phyloP scores from a whole-genome alignment of 2,888 invertebrate species.

The Gasteruption jaculator region DNA sequence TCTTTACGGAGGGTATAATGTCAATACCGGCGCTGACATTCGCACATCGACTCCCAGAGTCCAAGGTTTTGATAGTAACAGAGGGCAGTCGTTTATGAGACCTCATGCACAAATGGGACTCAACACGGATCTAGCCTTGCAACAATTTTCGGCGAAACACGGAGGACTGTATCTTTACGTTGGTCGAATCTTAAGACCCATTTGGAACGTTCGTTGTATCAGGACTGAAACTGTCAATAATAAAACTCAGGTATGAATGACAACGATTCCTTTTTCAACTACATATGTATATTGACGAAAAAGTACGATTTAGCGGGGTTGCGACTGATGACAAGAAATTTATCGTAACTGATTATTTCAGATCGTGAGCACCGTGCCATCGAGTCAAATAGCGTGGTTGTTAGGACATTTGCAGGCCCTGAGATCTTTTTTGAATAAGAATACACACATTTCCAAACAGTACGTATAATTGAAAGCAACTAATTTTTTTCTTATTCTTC shows the following conservation, averaged over 20 bases:
- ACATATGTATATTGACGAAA: background rate
- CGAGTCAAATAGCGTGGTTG: constrained; percentile 54
- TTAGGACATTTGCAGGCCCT: constrained; percentile 73
- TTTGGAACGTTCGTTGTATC: constrained; percentile 82
- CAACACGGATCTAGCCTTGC: constrained; percentile 35
- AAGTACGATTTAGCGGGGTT: background rate
- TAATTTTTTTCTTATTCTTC: too few relatives aligned
- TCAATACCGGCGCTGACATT: constrained; percentile 34
- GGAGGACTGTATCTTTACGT: constrained; percentile 91
- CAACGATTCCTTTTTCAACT: background rate
- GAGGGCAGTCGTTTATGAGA: constrained; percentile 26
- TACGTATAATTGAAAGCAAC: constrained; percentile 28
- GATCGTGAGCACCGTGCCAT: constrained; percentile 40
- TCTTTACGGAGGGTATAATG: constrained; percentile 30
- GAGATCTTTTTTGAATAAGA: constrained; percentile 68
- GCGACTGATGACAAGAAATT: background rate
- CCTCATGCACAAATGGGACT: constrained; percentile 30
- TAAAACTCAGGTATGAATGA: constrained; percentile 32
- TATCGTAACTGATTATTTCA: constrained; percentile 18
- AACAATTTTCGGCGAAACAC: constrained; percentile 75
- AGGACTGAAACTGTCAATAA: constrained; percentile 51
- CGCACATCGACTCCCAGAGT: constrained; percentile 45
- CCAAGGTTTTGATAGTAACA: constrained; percentile 30
- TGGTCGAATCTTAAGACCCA: constrained; percentile 78
- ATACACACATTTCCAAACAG: constrained; percentile 55